Evolutionary conservation across 2,797 vertebrate species (phyloP).

Genomic region (Leptatherina wallacei): DNA sequence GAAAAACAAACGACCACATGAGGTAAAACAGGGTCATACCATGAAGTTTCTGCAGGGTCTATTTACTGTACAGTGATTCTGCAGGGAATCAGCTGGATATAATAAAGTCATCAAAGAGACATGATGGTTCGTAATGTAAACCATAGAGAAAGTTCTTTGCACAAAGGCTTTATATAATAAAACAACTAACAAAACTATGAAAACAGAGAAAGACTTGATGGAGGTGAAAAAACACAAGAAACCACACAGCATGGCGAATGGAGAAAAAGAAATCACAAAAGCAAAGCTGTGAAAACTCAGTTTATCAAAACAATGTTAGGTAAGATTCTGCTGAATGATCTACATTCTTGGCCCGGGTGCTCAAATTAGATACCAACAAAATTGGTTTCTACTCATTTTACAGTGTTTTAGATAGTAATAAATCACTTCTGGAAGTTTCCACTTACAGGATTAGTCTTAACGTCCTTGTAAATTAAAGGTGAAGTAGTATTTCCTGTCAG

Average conservation of each 20-base stretch:
- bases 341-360: no score
- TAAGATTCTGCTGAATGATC: not conserved
- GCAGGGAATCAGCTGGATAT: constrained; percentile 64
- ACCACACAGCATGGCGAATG: constrained; percentile 38
- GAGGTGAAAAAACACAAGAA: constrained; percentile 51
- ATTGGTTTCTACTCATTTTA: not conserved
- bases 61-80: constrained; percentile 53
- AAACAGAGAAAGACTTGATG: constrained; percentile 35
- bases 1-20: constrained; percentile 40
- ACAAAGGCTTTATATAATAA: constrained; percentile 45
- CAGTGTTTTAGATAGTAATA: no score
- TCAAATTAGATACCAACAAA: not conserved
- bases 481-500: not conserved
- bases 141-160: constrained; percentile 43
- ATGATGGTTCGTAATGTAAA: constrained; percentile 55
- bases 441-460: not conserved
- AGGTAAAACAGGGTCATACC: constrained; percentile 51
- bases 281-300: not conserved
- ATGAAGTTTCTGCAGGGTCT: constrained; percentile 48
- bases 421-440: no score
- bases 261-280: not conserved
- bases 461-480: not conserved
- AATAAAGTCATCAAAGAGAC: constrained; percentile 66
- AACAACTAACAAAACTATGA: constrained; percentile 28
- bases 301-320: not conserved